These are phyloP conservation scores for Meloidogyne floridensis DNA, from an alignment of 1,140 invertebrate species.

Conservation along the genomic window DNA sequence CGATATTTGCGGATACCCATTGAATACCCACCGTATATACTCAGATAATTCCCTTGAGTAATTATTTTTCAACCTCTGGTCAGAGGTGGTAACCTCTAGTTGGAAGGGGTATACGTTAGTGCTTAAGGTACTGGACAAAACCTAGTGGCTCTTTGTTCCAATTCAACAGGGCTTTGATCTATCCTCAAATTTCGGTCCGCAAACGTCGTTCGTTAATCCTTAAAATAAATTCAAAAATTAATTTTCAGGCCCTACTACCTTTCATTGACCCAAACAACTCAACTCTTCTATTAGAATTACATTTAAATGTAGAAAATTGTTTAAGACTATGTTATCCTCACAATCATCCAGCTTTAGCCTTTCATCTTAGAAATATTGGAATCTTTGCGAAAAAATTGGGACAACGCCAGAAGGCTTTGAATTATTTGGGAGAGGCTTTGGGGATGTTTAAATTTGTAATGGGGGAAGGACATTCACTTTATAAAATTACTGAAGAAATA, in stretches of 20 bases:
- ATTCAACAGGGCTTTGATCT: too few species aligned
- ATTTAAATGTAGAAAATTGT: conserved; percentile 51
- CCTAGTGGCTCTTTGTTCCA: too few species aligned
- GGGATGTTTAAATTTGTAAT: conserved; percentile 29
- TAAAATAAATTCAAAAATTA: not conserved
- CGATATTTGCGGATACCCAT: too few species aligned
- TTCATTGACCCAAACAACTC: conserved; percentile 43
- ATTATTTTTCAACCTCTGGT: too few species aligned
- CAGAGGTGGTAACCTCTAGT: too few species aligned
- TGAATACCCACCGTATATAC: too few species aligned
- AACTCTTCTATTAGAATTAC: conserved; percentile 35
- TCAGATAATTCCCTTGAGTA: too few species aligned
- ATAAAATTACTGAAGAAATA: conserved; percentile 13
- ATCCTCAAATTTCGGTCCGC: too few species aligned
- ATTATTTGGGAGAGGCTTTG: conserved; percentile 16
- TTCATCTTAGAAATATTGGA: conserved; percentile 57
- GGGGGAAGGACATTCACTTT: conserved; percentile 22
- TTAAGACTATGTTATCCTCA: conserved; percentile 54
- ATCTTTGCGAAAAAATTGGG: conserved; percentile 33
- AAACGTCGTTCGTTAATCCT: too few species aligned
- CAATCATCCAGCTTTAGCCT: conserved; percentile 58
- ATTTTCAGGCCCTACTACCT: conserved; percentile 36
- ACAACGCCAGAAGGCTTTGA: not conserved
- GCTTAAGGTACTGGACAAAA: too few species aligned
- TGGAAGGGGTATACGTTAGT: too few species aligned